Base-by-base conservation (phyloP, 1,140 invertebrate species). In the Mizuhopecten yessoensis region DNA sequence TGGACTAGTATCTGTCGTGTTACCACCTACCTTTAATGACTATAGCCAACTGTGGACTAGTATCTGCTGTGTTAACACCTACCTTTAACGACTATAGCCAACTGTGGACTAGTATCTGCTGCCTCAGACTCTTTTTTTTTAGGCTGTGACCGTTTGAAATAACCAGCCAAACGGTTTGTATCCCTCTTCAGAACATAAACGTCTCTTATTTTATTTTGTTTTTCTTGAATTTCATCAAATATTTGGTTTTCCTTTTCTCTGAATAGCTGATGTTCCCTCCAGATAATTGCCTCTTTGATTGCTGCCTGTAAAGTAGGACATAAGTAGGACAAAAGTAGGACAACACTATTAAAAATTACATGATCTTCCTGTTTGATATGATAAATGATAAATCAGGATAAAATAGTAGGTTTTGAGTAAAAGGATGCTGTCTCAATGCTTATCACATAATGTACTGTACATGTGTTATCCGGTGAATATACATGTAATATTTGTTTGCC, bases 131-230 rank as follows among this genome's bases (percentile, higher is more conserved):
- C 92, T 90, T 36, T 88, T 88, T 33, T 9, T 92, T 36, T 86
- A 90, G 86, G 88, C 92, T 86, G 15, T 20, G 42, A 87, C 34
- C 49, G 33, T 36, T 93, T 88, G 20, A 91, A 90, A 39, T 91
- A 92, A 86, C 98, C 97, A 9, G 97, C 91, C 91, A 97, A 96
- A 7, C 98, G 97, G 91, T 97, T 97, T 45, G 97, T 96, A 42
- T 97, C 96, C n/a, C 98, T 96, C 92, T 97, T 95, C 33, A 97
- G 97, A 91, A 97, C 97, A 95, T 99, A 99, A 89, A 97, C 97
- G 93, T 89, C 91, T 90, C 94, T 95, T 96, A 99, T 98, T 94
- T 98, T 97, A 42, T 97, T 97, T 87, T 97, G 95, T 96, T 98
- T 98, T 91, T 97, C 96, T 3, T 97, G 94, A 49, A 99, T 98